Evolutionary conservation across 2,113 vertebrate genomes (phyloP).

Genomic region (Astur gentilis): DNA sequence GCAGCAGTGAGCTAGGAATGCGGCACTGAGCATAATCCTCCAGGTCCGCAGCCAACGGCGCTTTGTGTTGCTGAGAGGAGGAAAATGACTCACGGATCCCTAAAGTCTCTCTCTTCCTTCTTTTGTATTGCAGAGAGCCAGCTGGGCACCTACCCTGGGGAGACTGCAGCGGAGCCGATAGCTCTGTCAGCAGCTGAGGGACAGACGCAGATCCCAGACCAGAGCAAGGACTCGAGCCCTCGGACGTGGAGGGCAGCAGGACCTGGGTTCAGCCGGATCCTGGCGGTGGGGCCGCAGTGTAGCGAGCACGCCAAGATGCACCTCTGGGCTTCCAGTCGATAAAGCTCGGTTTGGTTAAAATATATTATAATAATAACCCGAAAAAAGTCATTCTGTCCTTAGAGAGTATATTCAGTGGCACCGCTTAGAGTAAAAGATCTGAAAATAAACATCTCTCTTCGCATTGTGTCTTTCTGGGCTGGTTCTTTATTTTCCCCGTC

Average conservation of each 20-base stretch:
- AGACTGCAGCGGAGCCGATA: background rate
- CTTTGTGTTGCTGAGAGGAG: background rate
- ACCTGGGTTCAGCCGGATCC: background rate
- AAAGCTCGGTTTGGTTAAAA: background rate
- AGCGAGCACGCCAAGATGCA: accelerated
- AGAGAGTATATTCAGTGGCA: background rate
- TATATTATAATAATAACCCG: background rate
- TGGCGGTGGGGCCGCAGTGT: accelerated
- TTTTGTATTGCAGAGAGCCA: conserved; percentile 15
- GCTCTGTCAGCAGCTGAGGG: background rate
- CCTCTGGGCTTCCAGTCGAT: background rate
- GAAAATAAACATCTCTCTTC: background rate
- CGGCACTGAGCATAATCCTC: background rate
- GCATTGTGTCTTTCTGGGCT: background rate
- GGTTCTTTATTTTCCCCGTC: background rate
- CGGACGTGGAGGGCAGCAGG: accelerated
- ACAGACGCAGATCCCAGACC: background rate
- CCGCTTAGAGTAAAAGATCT: background rate
- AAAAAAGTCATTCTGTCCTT: background rate
- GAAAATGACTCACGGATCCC: conserved; percentile 14
- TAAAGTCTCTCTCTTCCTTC: conserved; percentile 24
- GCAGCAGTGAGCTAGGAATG: background rate
- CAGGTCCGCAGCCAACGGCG: background rate
- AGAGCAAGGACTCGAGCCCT: background rate
- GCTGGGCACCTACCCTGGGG: background rate